Evolutionary conservation across 1,140 invertebrate genomes (phyloP).

Genomic region (Eubasilissa regina): DNA sequence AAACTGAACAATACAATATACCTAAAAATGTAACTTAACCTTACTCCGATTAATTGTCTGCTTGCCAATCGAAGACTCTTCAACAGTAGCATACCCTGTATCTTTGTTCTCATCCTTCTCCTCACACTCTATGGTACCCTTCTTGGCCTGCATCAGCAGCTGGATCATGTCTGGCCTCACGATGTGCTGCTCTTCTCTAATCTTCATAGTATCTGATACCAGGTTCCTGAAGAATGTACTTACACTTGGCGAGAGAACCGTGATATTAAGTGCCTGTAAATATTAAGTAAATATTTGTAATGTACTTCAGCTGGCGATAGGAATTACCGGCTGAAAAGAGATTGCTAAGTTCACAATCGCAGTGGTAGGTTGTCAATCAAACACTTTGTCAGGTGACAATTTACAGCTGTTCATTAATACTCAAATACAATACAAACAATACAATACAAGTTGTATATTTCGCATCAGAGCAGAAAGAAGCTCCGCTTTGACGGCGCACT

Average conservation of each 20-base stretch:
- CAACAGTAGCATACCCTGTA: neutral
- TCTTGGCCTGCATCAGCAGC: too few relatives aligned
- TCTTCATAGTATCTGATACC: neutral
- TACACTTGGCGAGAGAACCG: neutral
- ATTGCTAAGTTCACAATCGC: neutral
- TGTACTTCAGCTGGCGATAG: neutral
- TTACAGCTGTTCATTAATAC: neutral
- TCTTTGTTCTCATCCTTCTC: neutral
- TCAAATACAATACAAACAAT: neutral
- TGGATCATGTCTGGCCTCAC: too few relatives aligned
- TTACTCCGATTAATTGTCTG: neutral
- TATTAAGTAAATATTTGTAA: neutral
- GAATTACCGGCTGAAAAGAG: neutral
- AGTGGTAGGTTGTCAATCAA: too few relatives aligned
- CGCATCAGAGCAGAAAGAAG: too few relatives aligned
- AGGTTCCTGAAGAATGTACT: neutral
- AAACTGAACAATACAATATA: too few relatives aligned
- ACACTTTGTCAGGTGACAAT: too few relatives aligned
- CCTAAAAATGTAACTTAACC: neutral
- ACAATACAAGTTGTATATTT: neutral
- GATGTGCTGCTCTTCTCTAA: neutral
- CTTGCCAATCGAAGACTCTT: neutral
- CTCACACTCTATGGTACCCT: neutral
- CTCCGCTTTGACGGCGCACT: too few relatives aligned
- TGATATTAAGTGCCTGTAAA: neutral